Conservation (phyloP, 2,113 vertebrate genomes). For the Rhinopomastus cyanomelas region DNA sequence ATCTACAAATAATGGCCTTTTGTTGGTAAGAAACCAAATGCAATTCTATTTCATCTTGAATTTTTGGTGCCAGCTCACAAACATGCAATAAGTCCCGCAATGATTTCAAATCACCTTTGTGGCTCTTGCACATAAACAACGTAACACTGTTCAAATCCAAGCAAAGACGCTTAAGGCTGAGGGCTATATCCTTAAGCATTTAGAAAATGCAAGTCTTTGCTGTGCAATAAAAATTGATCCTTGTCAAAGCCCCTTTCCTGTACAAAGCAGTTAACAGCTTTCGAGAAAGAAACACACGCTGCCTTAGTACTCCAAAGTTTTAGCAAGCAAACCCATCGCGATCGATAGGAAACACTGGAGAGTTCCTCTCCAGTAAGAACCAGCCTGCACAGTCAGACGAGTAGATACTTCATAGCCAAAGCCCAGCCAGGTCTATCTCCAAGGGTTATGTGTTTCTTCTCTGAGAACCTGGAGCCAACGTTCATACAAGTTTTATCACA, state of each 20-base stretch:
- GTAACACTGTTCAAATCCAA: slow-evolving; percentile 49
- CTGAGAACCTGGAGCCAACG: not conserved
- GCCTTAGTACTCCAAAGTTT: slow-evolving; percentile 36
- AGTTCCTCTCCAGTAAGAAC: not conserved
- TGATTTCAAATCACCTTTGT: slow-evolving; percentile 47
- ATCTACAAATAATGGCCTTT: slow-evolving; percentile 28
- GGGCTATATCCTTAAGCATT: slow-evolving; percentile 53
- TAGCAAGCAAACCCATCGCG: not conserved
- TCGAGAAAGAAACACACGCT: not conserved
- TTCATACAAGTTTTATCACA: slow-evolving; percentile 6
- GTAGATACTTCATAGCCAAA: not conserved
- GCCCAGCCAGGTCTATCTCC: not conserved
- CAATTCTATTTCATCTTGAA: slow-evolving; percentile 25
- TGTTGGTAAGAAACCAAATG: slow-evolving; percentile 38
- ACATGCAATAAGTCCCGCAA: slow-evolving; percentile 25
- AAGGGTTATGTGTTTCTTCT: not conserved
- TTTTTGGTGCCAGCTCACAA: slow-evolving; percentile 41
- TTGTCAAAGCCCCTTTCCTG: slow-evolving; percentile 41
- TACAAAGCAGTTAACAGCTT: not conserved
- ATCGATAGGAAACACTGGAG: not conserved
- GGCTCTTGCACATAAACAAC: slow-evolving; percentile 42
- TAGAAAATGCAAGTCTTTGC: slow-evolving; percentile 49
- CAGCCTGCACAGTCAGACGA: not conserved
- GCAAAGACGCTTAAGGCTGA: slow-evolving; percentile 49
- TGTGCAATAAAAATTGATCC: slow-evolving; percentile 30